Evolutionary conservation across 1,140 invertebrate species (phyloP).

Genomic region (Drosophila nannoptera): DNA sequence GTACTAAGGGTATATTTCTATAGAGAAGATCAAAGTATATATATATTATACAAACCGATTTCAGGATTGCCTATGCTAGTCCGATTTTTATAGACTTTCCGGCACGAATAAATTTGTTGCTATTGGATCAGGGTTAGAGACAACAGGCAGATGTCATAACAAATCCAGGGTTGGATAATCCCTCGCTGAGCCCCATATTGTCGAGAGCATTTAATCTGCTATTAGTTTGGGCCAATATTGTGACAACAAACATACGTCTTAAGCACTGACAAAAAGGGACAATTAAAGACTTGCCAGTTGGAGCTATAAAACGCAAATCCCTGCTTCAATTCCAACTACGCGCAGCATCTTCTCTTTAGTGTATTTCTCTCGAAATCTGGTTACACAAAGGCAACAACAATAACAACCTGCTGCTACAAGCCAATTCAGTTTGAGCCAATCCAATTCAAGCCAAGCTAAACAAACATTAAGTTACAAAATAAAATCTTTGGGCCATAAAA

Average conservation of each 20-base stretch:
- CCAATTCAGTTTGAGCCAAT: slow-evolving; percentile 24
- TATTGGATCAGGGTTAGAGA: too few species aligned
- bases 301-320: slow-evolving; percentile 65
- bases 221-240: slow-evolving; percentile 28
- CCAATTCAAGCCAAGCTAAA: slow-evolving; percentile 42
- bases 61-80: background rate
- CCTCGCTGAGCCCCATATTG: background rate
- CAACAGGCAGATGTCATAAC: too few species aligned
- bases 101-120: too few species aligned
- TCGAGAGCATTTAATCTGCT: background rate
- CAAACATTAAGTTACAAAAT: slow-evolving; percentile 76
- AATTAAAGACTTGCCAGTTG: slow-evolving; percentile 34
- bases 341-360: slow-evolving; percentile 30
- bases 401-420: slow-evolving; percentile 54
- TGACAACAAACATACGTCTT: slow-evolving; percentile 28
- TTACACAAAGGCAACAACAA: slow-evolving; percentile 38
- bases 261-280: slow-evolving; percentile 44
- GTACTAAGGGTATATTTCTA: background rate
- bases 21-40: background rate
- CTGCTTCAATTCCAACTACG: slow-evolving; percentile 10
- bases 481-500: slow-evolving; percentile 74
- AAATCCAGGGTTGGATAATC: background rate
- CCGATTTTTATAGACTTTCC: background rate
- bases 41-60: background rate
- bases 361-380: slow-evolving; percentile 51